These are phyloP conservation scores for Drosophila ezoana DNA, from an alignment of 2,888 invertebrate species.

Conservation along the genomic window DNA sequence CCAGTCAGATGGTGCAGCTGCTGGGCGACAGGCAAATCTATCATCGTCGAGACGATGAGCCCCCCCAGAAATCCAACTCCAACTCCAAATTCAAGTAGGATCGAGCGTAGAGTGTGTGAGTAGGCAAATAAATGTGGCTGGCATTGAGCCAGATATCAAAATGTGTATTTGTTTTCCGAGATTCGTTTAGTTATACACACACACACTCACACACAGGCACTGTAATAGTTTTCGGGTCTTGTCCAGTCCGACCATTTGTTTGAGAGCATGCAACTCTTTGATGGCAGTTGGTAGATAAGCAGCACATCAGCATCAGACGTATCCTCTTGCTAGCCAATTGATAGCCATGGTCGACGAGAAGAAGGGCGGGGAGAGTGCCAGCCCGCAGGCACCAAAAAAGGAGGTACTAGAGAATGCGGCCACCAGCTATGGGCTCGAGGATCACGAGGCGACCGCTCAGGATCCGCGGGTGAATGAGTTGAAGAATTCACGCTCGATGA, in stretches of 20 bases:
- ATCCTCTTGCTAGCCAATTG: neutral
- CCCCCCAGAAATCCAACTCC: slow-evolving; percentile 86
- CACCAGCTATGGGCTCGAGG: slow-evolving; percentile 39
- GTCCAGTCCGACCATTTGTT: slow-evolving; percentile 4
- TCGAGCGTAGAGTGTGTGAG: too few relatives aligned
- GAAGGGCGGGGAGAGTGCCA: neutral
- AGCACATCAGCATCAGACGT: slow-evolving; percentile 2
- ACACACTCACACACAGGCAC: neutral
- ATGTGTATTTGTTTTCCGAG: neutral
- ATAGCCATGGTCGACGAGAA: slow-evolving; percentile 26
- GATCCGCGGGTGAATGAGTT: slow-evolving; percentile 32
- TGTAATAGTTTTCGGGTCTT: neutral
- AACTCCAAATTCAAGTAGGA: neutral
- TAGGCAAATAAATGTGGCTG: neutral
- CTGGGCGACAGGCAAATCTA: slow-evolving; percentile 95
- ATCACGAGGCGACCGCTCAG: slow-evolving; percentile 21
- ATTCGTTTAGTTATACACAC: neutral
- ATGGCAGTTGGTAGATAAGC: slow-evolving; percentile 36
- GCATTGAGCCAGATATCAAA: slow-evolving; percentile 22
- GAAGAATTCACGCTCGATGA: neutral
- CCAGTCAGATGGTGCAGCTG: slow-evolving; percentile 86
- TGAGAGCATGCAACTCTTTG: slow-evolving; percentile 38
- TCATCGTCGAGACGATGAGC: slow-evolving; percentile 98
- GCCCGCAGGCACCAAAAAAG: accelerated
- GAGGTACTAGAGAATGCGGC: slow-evolving; percentile 36